Evolutionary conservation across 2,888 invertebrate genomes (phyloP).

Genomic region (Frankliniella fusca): DNA sequence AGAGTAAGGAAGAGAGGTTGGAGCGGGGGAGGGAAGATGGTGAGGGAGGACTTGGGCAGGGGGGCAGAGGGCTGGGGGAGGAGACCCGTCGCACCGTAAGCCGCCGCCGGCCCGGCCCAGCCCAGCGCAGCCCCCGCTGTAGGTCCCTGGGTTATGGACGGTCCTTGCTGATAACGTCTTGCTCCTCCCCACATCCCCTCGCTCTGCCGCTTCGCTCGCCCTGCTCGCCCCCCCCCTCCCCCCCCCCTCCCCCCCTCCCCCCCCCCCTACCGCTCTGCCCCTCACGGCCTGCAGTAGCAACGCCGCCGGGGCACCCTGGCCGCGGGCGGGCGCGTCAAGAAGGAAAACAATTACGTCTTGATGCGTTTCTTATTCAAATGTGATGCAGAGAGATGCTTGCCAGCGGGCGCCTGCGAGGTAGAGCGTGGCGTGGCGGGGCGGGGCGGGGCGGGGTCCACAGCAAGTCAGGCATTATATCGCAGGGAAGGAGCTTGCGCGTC

Average conservation of each 20-base stretch:
- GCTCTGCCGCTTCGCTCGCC: neutral
- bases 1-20: neutral
- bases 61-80: neutral
- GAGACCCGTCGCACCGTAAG: neutral
- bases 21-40: too few species aligned
- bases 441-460: neutral
- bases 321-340: constrained; percentile 19
- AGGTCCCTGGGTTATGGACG: constrained; percentile 10
- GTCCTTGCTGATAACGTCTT: constrained; percentile 17
- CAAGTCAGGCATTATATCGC: constrained; percentile 20
- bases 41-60: too few species aligned
- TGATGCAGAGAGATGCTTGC: neutral
- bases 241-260: neutral
- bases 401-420: neutral
- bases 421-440: neutral
- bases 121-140: neutral
- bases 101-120: too few species aligned
- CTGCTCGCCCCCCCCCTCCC: neutral
- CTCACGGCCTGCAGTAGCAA: too few species aligned
- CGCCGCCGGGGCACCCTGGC: neutral
- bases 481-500: neutral
- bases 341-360: constrained; percentile 24
- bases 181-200: neutral
- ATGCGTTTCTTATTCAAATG: constrained; percentile 26
- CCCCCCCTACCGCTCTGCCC: neutral